phyloP scores from a whole-genome alignment of 2,888 invertebrate species.

The Trichopoda pennipes region DNA sequence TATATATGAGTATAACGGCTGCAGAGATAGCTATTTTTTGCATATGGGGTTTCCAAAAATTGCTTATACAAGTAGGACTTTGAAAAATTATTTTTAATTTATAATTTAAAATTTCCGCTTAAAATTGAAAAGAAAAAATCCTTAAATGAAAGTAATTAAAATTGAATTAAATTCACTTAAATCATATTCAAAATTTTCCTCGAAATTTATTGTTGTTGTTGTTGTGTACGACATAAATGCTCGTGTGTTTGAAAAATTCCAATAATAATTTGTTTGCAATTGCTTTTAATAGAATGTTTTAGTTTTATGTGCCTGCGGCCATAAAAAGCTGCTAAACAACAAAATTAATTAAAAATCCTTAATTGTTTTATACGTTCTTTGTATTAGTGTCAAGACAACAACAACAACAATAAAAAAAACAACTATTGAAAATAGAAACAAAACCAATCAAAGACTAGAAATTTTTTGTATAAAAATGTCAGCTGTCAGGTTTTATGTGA shows the following conservation, averaged over 20 bases:
- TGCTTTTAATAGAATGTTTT: neutral
- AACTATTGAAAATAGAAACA: conserved; percentile 4
- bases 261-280: neutral
- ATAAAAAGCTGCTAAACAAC: conserved; percentile 32
- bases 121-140: too few relatives aligned
- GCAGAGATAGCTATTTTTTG: too few relatives aligned
- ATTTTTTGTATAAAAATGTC: neutral
- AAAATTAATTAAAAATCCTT: conserved; percentile 47
- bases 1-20: too few relatives aligned
- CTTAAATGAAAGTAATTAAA: too few relatives aligned
- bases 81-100: too few relatives aligned
- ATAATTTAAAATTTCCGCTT: too few relatives aligned
- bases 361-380: conserved; percentile 29
- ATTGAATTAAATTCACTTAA: too few relatives aligned
- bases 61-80: too few relatives aligned
- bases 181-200: too few relatives aligned
- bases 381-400: neutral
- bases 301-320: conserved; percentile 30
- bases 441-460: neutral
- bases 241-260: neutral
- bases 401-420: conserved; percentile 35
- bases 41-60: too few relatives aligned
- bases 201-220: too few relatives aligned
- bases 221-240: too few relatives aligned
- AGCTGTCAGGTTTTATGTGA: neutral